phyloP scores from a whole-genome alignment of 2,113 vertebrate species.

The Callopanchax toddi region DNA sequence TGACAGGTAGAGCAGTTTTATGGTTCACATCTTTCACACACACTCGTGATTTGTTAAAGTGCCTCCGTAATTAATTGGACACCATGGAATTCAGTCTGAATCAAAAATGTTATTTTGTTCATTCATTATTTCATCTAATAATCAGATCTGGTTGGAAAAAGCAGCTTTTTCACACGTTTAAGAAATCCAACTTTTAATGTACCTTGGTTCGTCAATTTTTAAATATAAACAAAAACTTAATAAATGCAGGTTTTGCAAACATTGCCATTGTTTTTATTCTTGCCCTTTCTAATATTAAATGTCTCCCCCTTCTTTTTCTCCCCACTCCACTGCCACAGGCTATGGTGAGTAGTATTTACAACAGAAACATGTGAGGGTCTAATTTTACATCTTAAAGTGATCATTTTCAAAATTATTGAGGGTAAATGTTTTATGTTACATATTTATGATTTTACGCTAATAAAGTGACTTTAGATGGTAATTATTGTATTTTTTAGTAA shows the following conservation, averaged over 20 bases:
- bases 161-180: neutral
- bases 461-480: too few species aligned
- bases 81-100: conserved; percentile 26
- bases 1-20: conserved; percentile 20
- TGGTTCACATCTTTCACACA: neutral
- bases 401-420: too few species aligned
- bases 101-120: conserved; percentile 29
- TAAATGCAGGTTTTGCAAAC: too few species aligned
- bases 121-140: conserved; percentile 6
- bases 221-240: neutral
- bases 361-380: too few species aligned
- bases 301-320: conserved; percentile 26
- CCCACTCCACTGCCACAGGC: conserved; percentile 57
- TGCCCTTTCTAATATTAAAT: conserved; percentile 41
- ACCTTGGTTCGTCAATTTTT: neutral
- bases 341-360: conserved; percentile 73
- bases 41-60: conserved; percentile 5
- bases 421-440: too few species aligned
- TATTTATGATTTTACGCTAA: too few species aligned
- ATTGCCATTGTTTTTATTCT: neutral
- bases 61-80: conserved; percentile 28
- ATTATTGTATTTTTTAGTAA: too few species aligned
- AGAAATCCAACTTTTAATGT: neutral
- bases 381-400: too few species aligned
- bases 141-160: conserved; percentile 14